Evolutionary conservation across 2,888 invertebrate genomes (phyloP), one percentile per base, ranked within the genome.

Genomic region (Acronicta aceris): DNA sequence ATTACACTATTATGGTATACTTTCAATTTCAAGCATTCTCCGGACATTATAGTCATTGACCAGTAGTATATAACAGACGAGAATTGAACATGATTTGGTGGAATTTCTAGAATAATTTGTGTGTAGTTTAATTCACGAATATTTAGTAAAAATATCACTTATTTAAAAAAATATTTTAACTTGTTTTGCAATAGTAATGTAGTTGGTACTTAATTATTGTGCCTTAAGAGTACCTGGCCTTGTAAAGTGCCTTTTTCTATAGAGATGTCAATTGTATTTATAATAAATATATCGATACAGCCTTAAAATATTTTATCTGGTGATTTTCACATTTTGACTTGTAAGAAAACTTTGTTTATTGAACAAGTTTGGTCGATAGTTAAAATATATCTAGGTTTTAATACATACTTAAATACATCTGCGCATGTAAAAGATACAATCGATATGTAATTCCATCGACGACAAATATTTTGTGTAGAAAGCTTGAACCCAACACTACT

Each of bases 221-320:
- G 88, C 88, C 88, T 88, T 88, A 84, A 46, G 59, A 71, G 80
- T 84, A 82, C 78, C 80, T 81, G 85, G 85, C 87, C 86, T 85
- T 66, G 21, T 51, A 50, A 72, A 76, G 88, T 88, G 88, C 87
- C 88, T 88, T 86, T 74, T 62, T 65, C 53, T 63, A 70, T 53
- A 48, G 50, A 56, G 59, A 65, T 69, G 75, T 78, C 78, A 81
- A 77, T 74, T 75, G 62, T 62, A 74, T 69, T 74, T 54, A 61
- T 59, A 60, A 59, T 47, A 33, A 50, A 33, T 42, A 40, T 48
- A 56, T 49, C 55, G 49, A 57, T 48, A 52, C 62, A 71, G 69
- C 55, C 59, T 71, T 72, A 55, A 30, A 30, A 42, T 40, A 47
- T 40, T 38, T 48, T 41, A 42, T 43, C 16, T 45, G 43, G 51